Percentiles rank a stretch among this genome's conserved stretches.
These are phyloP conservation scores for Acanthaster planci DNA, from an alignment of 35 echinoderm and acorn worm species.

Conservation along the genomic window DNA sequence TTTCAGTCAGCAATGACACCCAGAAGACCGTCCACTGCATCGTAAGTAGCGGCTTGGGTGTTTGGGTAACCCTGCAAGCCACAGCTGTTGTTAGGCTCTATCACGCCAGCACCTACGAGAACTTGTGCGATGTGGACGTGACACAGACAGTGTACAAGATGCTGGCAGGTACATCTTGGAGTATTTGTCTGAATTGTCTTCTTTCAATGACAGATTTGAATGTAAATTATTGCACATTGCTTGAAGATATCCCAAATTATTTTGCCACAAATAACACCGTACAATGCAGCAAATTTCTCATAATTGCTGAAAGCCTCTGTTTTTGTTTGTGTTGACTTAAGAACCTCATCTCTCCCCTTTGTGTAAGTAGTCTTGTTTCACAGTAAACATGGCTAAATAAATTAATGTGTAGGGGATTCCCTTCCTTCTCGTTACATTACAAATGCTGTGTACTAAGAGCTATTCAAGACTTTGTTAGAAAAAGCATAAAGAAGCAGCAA, in stretches of 20 bases:
- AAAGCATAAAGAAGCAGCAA: too few relatives aligned
- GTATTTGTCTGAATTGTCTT: too few relatives aligned
- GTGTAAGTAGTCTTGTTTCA: too few relatives aligned
- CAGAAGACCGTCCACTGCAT: slow-evolving; percentile 94
- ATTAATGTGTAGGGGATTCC: too few relatives aligned
- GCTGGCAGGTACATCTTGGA: slow-evolving; percentile 75
- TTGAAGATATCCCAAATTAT: not conserved
- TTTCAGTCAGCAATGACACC: slow-evolving; percentile 77
- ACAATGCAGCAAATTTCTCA: too few relatives aligned
- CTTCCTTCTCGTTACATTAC: too few relatives aligned
- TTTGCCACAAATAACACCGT: not conserved
- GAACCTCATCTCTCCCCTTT: too few relatives aligned
- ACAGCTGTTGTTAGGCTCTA: slow-evolving; percentile 91
- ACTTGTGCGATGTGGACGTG: slow-evolving; percentile 86
- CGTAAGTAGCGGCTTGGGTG: slow-evolving; percentile 84
- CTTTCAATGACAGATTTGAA: not conserved
- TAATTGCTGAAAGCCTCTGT: too few relatives aligned
- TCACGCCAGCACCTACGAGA: slow-evolving; percentile 87
- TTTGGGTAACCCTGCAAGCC: slow-evolving; percentile 95
- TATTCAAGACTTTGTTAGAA: too few relatives aligned
- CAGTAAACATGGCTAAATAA: too few relatives aligned
- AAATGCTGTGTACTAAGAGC: too few relatives aligned
- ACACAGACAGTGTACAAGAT: slow-evolving; percentile 99
- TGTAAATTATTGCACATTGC: not conserved
- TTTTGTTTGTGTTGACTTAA: too few relatives aligned